Evolutionary conservation across 1,140 invertebrate genomes (phyloP).

Genomic region (Sminthurides bifidus): DNA sequence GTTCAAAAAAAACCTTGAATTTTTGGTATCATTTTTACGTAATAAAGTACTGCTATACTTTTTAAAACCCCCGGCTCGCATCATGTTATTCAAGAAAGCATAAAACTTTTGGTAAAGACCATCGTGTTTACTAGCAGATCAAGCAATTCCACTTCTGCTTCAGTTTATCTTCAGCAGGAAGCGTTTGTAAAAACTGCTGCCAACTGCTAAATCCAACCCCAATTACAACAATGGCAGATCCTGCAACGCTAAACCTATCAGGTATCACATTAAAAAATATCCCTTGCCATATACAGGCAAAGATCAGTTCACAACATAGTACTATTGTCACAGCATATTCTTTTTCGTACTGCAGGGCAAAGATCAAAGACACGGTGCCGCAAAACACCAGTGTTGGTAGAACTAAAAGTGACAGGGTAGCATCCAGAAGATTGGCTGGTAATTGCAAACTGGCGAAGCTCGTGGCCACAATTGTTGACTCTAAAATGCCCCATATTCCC

Average conservation of each 20-base stretch:
- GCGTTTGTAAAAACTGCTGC: conserved; percentile 14
- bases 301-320: conserved; percentile 7
- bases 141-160: too few species aligned
- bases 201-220: conserved; percentile 14
- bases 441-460: not conserved
- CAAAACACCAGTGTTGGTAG: not conserved
- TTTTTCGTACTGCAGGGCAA: conserved; percentile 11
- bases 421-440: conserved; percentile 3
- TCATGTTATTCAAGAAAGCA: too few species aligned
- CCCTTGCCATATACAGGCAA: conserved; percentile 17
- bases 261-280: conserved; percentile 1
- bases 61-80: too few species aligned
- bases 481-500: conserved; percentile 15
- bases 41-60: too few species aligned
- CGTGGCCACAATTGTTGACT: conserved; percentile 8
- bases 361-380: conserved; percentile 1
- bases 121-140: too few species aligned
- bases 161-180: conserved; percentile 13
- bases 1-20: too few species aligned
- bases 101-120: too few species aligned
- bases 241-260: conserved; percentile 10
- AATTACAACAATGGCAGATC: conserved; percentile 13
- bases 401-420: conserved; percentile 1
- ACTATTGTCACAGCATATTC: conserved; percentile 9
- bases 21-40: too few species aligned